phyloP scores from a whole-genome alignment of 2,888 invertebrate genomes.

The Acleris holmiana region DNA sequence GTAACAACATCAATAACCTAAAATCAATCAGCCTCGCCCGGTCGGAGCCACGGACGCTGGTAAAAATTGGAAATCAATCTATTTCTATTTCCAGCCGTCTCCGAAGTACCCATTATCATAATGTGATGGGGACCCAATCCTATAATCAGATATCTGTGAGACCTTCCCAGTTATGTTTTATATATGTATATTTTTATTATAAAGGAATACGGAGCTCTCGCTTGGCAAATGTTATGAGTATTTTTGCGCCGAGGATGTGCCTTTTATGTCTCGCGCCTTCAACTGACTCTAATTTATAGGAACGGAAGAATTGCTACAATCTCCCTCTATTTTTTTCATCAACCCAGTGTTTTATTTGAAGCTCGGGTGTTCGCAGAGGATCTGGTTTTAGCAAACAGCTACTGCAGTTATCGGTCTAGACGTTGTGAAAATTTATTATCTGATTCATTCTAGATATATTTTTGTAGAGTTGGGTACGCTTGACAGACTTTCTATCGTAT shows the following conservation, averaged over 20 bases:
- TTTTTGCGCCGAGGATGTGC: constrained; percentile 43
- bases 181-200: constrained; percentile 58
- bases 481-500: constrained; percentile 21
- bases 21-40: constrained; percentile 62
- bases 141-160: constrained; percentile 73
- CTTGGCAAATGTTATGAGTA: constrained; percentile 59
- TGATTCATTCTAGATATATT: constrained; percentile 22
- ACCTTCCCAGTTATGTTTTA: constrained; percentile 59
- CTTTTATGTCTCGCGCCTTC: constrained; percentile 31
- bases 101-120: constrained; percentile 73
- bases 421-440: constrained; percentile 32
- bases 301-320: constrained; percentile 16
- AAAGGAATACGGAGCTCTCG: constrained; percentile 56
- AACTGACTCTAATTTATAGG: constrained; percentile 28
- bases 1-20: constrained; percentile 54
- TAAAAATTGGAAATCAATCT: constrained; percentile 77
- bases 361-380: constrained; percentile 5
- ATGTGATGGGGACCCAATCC: constrained; percentile 73
- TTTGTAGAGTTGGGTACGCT: constrained; percentile 8
- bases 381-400: constrained; percentile 13
- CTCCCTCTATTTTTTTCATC: constrained; percentile 21
- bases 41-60: constrained; percentile 42
- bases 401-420: constrained; percentile 30
- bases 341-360: constrained; percentile 14
- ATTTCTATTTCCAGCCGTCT: constrained; percentile 72